Evolutionary conservation across 1,140 invertebrate genomes (phyloP), one percentile per base, ranked within the genome.

Genomic region (Elymnias hypermnestra): DNA sequence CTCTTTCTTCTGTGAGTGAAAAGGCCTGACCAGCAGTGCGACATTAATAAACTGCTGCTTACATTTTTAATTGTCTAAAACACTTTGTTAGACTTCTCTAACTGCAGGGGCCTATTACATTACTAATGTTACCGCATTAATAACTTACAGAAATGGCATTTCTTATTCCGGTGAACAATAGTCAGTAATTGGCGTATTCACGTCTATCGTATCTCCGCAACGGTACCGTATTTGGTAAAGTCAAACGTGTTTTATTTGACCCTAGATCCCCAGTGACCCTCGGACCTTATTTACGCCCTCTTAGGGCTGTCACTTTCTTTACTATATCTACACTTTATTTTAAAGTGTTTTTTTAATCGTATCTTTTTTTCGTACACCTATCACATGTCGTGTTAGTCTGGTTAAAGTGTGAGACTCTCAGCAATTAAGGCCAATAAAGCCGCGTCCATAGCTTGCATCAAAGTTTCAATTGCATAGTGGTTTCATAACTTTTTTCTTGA

Each of bases 131-230:
- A 12, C 29, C 12, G 5, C 14, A 33, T 8, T 33, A 33, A 33
- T 33, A 15, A 33, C 29, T 33, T 15, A 1, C 29, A 33, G 26
- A 33, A 33, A 23, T 15, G 33, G 42, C 22, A 44, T 22, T 39
- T 44, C 31, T 29, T 44, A 47, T 47, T 42, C 29, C 46, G 29
- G 31, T 40, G 41, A 49, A 55, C 53, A 55, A 55, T 55, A 33
- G 36, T 13, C 23, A 36, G 42, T 55, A 55, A 55, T 55, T 55
- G 53, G 46, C 47, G 28, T 54, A 43, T 48, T 43, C 33, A 54
- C 44, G 25, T 44, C 37, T 29, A 41, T 36, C 23, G 41, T 19
- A 29, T 39, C 46, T 10, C 33, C 3, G 17, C 15, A 12, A 19
- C 33, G 33, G 33, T 10, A 3, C 33, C 47, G 37, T 55, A 50